Evolutionary conservation across 2,113 vertebrate genomes (phyloP).

Genomic region (Tragulus kanchil): DNA sequence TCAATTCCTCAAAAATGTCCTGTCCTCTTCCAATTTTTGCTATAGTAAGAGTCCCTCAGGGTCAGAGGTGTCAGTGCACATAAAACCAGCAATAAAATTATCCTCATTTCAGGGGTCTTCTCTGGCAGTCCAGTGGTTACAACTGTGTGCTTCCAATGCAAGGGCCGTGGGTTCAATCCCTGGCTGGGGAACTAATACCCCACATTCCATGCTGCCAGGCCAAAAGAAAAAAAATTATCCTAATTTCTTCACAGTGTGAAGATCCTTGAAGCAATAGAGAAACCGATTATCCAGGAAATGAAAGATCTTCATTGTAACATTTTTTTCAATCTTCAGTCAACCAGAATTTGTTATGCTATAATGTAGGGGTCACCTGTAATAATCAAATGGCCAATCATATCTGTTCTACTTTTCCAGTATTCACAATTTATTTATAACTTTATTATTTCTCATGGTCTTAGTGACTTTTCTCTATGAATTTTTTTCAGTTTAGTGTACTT

Average conservation of each 20-base stretch:
- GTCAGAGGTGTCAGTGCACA: background rate
- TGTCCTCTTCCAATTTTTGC: background rate
- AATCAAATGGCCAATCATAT: background rate
- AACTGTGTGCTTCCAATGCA: background rate
- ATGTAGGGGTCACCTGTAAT: background rate
- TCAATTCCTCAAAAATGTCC: background rate
- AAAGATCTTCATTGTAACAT: background rate
- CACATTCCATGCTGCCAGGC: background rate
- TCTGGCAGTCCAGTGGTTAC: background rate
- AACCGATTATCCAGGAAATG: background rate
- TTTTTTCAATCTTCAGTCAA: background rate
- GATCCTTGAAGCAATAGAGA: background rate
- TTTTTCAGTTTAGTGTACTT: background rate
- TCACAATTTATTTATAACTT: slow-evolving; percentile 26
- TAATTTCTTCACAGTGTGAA: background rate
- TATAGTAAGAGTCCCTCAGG: background rate
- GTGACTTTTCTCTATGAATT: background rate
- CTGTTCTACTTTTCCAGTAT: background rate
- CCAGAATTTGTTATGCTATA: background rate
- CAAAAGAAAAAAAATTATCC: background rate
- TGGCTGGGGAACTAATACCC: background rate
- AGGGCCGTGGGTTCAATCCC: background rate
- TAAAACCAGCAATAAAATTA: background rate
- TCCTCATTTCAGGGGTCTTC: background rate
- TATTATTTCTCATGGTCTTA: background rate